Percentiles rank a stretch among this genome's conserved stretches.
phyloP scores from a whole-genome alignment of 2,113 vertebrate species.

The Malaclemys terrapin region DNA sequence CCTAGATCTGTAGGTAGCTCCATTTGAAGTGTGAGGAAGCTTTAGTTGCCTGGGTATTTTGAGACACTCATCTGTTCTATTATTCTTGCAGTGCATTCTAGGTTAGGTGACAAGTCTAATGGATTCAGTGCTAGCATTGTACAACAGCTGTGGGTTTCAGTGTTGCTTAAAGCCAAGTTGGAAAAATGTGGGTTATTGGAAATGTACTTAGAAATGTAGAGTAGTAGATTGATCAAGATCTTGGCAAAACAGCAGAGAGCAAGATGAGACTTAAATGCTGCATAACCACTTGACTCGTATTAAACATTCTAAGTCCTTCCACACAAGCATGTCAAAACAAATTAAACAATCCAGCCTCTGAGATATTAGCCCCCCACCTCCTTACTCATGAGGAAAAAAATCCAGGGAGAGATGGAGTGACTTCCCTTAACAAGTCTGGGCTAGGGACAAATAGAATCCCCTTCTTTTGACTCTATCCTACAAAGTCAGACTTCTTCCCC shows the following conservation, averaged over 20 bases:
- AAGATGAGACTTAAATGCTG: too few species aligned
- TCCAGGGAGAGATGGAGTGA: accelerated
- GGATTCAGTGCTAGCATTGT: accelerated
- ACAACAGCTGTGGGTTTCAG: not conserved
- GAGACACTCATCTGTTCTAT: not conserved
- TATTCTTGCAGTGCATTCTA: accelerated
- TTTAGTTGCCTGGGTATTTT: not conserved
- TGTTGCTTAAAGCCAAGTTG: not conserved
- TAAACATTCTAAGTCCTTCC: not conserved
- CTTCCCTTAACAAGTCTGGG: not conserved
- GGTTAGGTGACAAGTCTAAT: not conserved
- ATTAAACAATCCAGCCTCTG: not conserved
- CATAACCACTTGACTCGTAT: too few species aligned
- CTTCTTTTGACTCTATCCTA: not conserved
- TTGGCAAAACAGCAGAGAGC: too few species aligned
- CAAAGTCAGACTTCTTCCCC: not conserved
- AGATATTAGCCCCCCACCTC: not conserved
- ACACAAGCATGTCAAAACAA: not conserved
- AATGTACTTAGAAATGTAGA: not conserved
- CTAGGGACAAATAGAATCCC: not conserved
- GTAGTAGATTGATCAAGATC: too few species aligned
- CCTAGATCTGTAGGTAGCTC: not conserved
- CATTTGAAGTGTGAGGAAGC: not conserved
- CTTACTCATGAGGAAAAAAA: not conserved
- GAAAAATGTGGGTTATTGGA: accelerated